Conservation (phyloP, 2,797 vertebrate genomes). For the Discoglossus pictus region DNA sequence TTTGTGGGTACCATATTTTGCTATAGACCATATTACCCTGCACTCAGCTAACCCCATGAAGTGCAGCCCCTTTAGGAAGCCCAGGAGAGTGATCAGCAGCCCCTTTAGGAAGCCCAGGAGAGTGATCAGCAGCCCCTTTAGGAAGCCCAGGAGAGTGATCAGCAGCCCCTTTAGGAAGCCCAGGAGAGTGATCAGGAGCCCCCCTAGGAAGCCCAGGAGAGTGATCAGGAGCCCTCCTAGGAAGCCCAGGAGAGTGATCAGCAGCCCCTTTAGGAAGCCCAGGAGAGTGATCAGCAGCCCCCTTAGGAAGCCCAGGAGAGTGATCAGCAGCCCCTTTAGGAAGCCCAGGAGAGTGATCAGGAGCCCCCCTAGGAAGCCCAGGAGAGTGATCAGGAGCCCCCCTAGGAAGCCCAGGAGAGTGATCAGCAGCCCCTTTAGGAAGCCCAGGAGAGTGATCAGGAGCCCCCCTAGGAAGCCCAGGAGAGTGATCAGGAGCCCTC, state of each 20-base stretch:
- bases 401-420: conserved; percentile 6
- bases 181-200: too few species aligned
- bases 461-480: conserved; percentile 4
- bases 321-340: conserved; percentile 2
- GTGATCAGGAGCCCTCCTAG: conserved; percentile 1
- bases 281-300: conserved; percentile 7
- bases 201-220: conserved; percentile 11
- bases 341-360: too few species aligned
- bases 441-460: conserved; percentile 8
- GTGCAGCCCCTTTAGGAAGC: conserved; percentile 24
- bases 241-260: too few species aligned
- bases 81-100: conserved; percentile 9
- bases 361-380: conserved; percentile 10
- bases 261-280: conserved; percentile 8
- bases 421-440: conserved; percentile 7
- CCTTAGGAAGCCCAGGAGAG: conserved; percentile 6
- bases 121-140: conserved; percentile 1
- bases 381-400: conserved; percentile 5
- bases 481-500: conserved; percentile 3
- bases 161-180: not conserved
- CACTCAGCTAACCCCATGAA: conserved; percentile 44
- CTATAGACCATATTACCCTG: conserved; percentile 15
- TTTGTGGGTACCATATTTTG: conserved; percentile 20
- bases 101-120: conserved; percentile 4
- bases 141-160: conserved; percentile 10